Base-by-base conservation (phyloP, 2,797 vertebrate species). In the Anguilla anguilla region DNA sequence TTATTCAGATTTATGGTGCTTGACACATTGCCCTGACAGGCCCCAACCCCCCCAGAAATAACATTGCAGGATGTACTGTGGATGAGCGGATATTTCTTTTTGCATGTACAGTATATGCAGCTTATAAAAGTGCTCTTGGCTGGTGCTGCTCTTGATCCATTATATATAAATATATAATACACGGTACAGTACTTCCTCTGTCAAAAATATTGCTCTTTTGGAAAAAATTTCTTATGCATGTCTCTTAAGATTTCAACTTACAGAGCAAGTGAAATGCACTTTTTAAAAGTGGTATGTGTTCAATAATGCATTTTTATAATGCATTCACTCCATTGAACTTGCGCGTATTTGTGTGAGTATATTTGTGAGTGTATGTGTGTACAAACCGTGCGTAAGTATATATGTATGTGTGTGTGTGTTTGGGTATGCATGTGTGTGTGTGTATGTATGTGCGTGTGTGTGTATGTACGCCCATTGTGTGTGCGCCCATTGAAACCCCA, bases 61-160 rank as follows among this genome's bases (percentile, higher is more conserved):
- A 89, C 86, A 90, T 61, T 28, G 55, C 15, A 84, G 91, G 88
- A 90, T 74, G 87, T 35, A 83, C 39, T 39, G 39, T 0, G 39
- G 39, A 39, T 39, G 43, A 82, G 85, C 88, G 59, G 79, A 59
- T 81, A 83, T 74, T 84, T 88, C 87, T 86, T 85, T 88, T 87
- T 86, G 85, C 89, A 83, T 88, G 89, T 86, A 88, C 88, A 92
- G 84, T 82, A 85, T 85, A 88, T 15, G 57, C 57, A 15, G 57
- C 55, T 69, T 90, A 86, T 88, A 74, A 57, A 90, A 90, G 86
- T 89, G 51, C 2, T 79, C 69, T 86, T 91, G 88, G 85, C 88
- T 19, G 57, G 83, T 59, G 57, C 87, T 61, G 72, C 57, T 6
- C 25, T 85, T 83, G 85, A 84, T 90, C 88, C 88, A 85, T 90